Percentiles rank a stretch among this genome's conserved stretches.
These are phyloP conservation scores for Lochmaea crataegi DNA, from an alignment of 2,888 invertebrate genomes.

Conservation along the genomic window DNA sequence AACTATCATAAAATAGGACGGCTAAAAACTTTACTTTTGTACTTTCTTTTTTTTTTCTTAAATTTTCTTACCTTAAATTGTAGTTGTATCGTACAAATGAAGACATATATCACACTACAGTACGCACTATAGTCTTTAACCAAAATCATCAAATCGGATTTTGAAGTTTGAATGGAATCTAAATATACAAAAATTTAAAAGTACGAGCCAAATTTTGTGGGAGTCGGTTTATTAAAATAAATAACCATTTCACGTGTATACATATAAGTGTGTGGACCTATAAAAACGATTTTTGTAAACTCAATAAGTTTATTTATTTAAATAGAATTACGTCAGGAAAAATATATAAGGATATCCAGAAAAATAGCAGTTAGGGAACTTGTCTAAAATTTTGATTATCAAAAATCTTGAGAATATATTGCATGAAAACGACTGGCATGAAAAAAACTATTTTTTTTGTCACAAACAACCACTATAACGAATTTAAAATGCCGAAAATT, in stretches of 20 bases:
- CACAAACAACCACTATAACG: no score
- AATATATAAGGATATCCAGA: no score
- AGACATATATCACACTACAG: constrained; percentile 30
- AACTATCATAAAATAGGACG: no score
- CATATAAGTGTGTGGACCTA: background rate
- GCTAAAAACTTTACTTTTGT: background rate
- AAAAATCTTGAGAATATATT: no score
- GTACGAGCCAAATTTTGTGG: constrained; percentile 35
- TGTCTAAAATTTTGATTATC: no score
- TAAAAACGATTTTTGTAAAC: background rate
- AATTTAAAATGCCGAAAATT: no score
- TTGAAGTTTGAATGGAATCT: constrained; percentile 30
- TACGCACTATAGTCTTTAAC: constrained; percentile 30
- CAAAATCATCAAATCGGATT: constrained; percentile 38
- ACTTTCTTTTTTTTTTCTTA: background rate
- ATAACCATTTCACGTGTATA: background rate
- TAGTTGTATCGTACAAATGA: constrained; percentile 28
- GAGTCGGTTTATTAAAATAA: constrained; percentile 23
- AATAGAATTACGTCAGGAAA: background rate
- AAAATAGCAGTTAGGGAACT: no score
- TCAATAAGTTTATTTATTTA: background rate
- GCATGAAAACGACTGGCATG: no score
- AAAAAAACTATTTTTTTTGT: no score
- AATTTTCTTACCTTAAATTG: constrained; percentile 33
- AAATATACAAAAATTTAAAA: constrained; percentile 38